A percentile compares a stretch with the other conserved stretches of the same genome.
phyloP scores from a whole-genome alignment of 2,113 vertebrate species.

The Tetrao urogallus region DNA sequence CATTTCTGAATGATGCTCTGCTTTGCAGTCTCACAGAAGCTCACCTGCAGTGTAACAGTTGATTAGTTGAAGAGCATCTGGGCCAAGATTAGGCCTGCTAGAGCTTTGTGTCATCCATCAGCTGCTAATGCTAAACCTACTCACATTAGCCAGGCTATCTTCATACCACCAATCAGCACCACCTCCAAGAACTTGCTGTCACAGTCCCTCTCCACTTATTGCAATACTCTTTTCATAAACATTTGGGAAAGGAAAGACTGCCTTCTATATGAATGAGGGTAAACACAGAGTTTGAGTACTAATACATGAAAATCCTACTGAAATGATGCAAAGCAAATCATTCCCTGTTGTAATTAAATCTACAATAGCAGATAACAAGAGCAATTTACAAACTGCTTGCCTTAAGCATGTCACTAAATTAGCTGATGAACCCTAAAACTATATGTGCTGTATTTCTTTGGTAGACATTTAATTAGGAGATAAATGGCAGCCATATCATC shows the following conservation, averaged over 20 bases:
- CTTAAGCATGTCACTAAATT: background rate
- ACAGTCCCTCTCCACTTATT: background rate
- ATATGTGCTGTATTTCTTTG: rapidly evolving
- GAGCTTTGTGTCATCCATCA: background rate
- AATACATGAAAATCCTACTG: background rate
- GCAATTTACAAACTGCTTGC: background rate
- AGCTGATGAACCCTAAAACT: background rate
- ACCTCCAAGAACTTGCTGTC: background rate
- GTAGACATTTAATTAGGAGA: background rate
- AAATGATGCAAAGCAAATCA: background rate
- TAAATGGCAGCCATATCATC: background rate
- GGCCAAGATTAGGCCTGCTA: background rate
- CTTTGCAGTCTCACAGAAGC: background rate
- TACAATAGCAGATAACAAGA: background rate
- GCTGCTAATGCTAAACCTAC: background rate
- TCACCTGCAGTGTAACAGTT: background rate
- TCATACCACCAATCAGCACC: background rate
- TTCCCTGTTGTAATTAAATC: background rate
- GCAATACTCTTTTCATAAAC: background rate
- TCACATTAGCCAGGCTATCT: background rate
- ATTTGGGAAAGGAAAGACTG: background rate
- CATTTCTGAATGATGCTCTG: background rate
- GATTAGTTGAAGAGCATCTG: background rate
- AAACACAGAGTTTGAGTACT: background rate
- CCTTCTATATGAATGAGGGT: background rate